These are phyloP conservation scores for Amphimedon queenslandica DNA, from an alignment of 37 sponge, comb jelly and placozoan species.

Conservation along the genomic window DNA sequence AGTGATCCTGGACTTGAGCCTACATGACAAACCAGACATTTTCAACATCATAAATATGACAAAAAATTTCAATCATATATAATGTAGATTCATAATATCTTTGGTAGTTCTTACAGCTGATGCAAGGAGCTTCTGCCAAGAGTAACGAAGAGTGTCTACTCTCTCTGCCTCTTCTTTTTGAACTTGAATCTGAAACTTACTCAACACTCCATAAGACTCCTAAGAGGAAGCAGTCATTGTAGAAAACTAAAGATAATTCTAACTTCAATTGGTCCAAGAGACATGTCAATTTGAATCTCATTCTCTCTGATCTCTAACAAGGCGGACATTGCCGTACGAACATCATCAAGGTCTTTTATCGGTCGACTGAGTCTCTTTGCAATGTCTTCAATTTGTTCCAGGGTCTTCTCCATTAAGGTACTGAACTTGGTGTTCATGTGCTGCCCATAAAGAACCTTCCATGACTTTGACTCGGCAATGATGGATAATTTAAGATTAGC, in stretches of 20 bases:
- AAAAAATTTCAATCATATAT: no score
- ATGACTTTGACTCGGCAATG: constrained; percentile 82
- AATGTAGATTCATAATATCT: no score
- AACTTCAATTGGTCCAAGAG: constrained; percentile 86
- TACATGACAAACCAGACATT: not conserved
- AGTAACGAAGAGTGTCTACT: constrained; percentile 94
- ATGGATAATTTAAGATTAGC: constrained; percentile 84
- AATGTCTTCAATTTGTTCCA: constrained; percentile 84
- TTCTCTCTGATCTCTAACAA: constrained; percentile 83
- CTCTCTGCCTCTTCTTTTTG: constrained; percentile 86
- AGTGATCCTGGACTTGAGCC: constrained; percentile 59
- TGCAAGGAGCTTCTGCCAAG: constrained; percentile 77
- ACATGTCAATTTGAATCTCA: constrained; percentile 88
- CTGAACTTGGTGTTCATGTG: constrained; percentile 72
- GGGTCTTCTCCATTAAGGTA: constrained; percentile 64
- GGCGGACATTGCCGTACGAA: constrained; percentile 85
- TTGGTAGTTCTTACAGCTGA: constrained; percentile 48
- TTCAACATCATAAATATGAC: not conserved
- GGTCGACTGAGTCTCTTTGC: constrained; percentile 67
- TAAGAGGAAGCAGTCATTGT: no score
- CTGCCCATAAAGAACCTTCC: constrained; percentile 85
- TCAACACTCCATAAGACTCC: constrained; percentile 90
- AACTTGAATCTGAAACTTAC: constrained; percentile 76
- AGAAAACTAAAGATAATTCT: no score
- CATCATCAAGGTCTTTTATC: constrained; percentile 92